Evolutionary conservation across 1,140 invertebrate genomes (phyloP), one percentile per base, ranked within the genome.

Genomic region (Zaprionus lachaisei): DNA sequence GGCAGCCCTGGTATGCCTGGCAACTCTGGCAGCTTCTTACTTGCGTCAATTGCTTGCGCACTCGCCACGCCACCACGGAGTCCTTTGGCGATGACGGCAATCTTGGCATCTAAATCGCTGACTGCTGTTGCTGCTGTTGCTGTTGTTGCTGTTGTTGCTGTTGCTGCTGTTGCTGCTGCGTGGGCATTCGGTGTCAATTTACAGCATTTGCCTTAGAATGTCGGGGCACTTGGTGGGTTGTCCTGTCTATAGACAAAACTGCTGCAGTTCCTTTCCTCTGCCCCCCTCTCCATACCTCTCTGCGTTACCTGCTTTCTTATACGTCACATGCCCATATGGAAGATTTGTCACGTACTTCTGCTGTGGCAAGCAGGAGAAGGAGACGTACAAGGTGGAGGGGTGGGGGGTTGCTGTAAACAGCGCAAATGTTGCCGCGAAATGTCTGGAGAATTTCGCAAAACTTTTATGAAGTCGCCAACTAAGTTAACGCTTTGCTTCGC

Each of bases 31-130:
- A 79, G 84, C 78, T 81, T 68, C 71, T 87, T 87, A 89, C 81
- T 87, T 87, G 81, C 84, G 84, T 87, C 84, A 87, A 87, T 87
- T 87, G 83, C 83, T 83, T 87, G 84, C 78, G 80, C 74, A 89
- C 73, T 89, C 78, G 15, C 47, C 15, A 14, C 26, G 28, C 24
- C 64, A 68, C 26, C 37, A 51, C 31, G 5, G 34, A 57, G 11
- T 41, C 44, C 37, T 24, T 26, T 64, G 55, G 60, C 58, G 28
- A 65, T 76, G 73, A 65, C 68, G 47, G 26, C 72, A 69, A 62
- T 51, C 20, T 64, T 71, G 56, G 17, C 60, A 51, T 57, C 66
- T 49, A 49, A 69, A 62, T 56, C 37, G 58, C 54, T 62, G 47
- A 49, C 58, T 73, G 57, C 44, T 34, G 28, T 51, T 73, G 57